Evolutionary conservation across 1,140 invertebrate species (phyloP).

Genomic region (Dryas iulia): DNA sequence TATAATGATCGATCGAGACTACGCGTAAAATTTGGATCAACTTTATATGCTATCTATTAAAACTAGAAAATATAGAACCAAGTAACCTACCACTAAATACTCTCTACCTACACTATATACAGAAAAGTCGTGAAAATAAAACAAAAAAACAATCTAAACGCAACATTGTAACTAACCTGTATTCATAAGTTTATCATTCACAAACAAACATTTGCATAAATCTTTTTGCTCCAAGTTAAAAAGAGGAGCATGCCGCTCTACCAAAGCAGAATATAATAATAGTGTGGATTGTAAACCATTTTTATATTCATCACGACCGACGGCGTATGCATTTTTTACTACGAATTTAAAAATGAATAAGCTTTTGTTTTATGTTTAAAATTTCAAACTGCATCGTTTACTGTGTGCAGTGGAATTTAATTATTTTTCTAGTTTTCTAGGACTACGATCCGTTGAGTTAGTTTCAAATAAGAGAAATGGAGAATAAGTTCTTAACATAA

Average conservation of each 20-base stretch:
- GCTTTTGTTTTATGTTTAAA: not conserved
- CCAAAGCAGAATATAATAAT: not conserved
- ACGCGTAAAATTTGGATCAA: no score
- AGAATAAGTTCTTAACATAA: no score
- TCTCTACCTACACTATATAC: no score
- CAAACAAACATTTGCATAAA: not conserved
- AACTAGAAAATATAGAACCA: no score
- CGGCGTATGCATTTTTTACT: not conserved
- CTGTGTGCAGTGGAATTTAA: not conserved
- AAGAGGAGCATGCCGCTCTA: not conserved
- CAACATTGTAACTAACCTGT: not conserved
- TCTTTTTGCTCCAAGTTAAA: not conserved
- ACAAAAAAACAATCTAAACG: not conserved
- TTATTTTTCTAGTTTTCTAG: not conserved
- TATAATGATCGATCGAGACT: no score
- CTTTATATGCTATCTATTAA: no score
- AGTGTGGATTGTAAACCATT: not conserved
- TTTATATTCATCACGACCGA: not conserved
- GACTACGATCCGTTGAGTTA: not conserved
- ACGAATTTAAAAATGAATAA: not conserved
- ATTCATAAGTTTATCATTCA: not conserved
- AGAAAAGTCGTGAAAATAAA: not conserved
- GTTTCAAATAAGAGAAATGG: not conserved
- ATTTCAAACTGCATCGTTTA: not conserved
- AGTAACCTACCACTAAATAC: no score